phyloP scores from a whole-genome alignment of 2,797 vertebrate genomes.

The Gallinago stenura region DNA sequence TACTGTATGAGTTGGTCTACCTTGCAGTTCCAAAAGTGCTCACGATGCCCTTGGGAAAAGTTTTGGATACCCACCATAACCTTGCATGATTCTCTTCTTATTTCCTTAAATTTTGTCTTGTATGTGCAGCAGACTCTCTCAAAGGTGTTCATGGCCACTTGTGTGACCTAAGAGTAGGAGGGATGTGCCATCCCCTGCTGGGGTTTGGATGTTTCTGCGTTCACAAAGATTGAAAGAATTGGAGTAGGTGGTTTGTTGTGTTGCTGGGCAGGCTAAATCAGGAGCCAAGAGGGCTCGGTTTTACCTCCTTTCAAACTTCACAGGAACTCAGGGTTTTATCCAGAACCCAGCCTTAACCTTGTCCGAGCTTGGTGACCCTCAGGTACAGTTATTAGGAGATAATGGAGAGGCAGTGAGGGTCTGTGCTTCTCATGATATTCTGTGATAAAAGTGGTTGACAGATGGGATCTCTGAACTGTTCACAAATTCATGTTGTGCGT shows the following conservation, averaged over 20 bases:
- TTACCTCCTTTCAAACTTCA: not conserved
- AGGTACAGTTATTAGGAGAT: not conserved
- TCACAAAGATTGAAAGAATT: not conserved
- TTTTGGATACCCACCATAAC: not conserved
- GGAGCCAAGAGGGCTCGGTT: not conserved
- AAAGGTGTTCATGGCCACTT: not conserved
- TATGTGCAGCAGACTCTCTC: not conserved
- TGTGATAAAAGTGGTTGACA: not conserved
- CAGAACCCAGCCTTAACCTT: not conserved
- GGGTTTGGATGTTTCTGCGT: not conserved
- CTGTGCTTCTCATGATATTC: not conserved
- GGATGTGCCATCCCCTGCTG: not conserved
- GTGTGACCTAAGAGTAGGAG: not conserved
- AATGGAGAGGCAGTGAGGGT: not conserved
- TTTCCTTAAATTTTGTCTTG: not conserved
- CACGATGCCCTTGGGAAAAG: rapidly evolving
- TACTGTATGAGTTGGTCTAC: not conserved
- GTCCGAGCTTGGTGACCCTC: not conserved
- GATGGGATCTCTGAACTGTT: not conserved
- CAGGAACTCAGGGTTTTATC: not conserved
- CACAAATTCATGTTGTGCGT: not conserved
- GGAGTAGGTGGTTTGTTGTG: not conserved
- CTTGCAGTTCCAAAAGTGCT: not conserved
- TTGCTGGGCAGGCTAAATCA: not conserved
- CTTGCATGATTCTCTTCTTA: not conserved